Conservation (phyloP, 2,797 vertebrate species). For the Notolepis coatsorum region DNA sequence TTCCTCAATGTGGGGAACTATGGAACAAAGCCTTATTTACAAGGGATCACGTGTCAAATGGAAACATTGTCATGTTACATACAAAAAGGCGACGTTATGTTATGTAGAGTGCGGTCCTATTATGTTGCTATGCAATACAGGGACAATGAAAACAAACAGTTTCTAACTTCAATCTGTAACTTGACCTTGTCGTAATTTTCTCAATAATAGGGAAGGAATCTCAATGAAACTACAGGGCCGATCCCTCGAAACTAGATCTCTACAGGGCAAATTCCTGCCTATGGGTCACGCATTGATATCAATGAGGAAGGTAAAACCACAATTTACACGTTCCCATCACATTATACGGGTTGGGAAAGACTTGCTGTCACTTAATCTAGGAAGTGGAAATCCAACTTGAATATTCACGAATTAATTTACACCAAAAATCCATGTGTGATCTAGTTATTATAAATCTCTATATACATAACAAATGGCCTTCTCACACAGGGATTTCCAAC, state of each 20-base stretch:
- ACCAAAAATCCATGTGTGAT: no score
- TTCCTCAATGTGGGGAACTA: conserved; percentile 36
- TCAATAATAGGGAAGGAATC: neutral
- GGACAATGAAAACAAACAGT: conserved; percentile 26
- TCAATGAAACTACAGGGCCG: conserved; percentile 7
- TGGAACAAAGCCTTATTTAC: conserved; percentile 43
- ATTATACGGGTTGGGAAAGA: no score
- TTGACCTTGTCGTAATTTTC: conserved; percentile 6
- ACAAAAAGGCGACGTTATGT: conserved; percentile 13
- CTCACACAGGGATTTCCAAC: no score
- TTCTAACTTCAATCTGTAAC: conserved; percentile 8
- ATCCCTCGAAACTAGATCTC: neutral
- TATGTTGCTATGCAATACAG: neutral
- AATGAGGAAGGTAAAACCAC: no score
- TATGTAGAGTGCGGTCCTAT: conserved; percentile 1
- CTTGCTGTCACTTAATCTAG: no score
- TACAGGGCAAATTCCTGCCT: conserved; percentile 1
- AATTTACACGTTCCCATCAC: no score
- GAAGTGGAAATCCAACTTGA: no score
- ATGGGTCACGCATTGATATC: no score
- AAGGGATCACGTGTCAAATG: conserved; percentile 37
- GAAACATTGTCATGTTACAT: conserved; percentile 1
- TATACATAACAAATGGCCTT: no score
- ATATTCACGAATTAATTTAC: no score
- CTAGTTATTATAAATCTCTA: no score